These are phyloP conservation scores for Drosophila persimilis DNA, from an alignment of 1,140 invertebrate genomes.

Conservation along the genomic window DNA sequence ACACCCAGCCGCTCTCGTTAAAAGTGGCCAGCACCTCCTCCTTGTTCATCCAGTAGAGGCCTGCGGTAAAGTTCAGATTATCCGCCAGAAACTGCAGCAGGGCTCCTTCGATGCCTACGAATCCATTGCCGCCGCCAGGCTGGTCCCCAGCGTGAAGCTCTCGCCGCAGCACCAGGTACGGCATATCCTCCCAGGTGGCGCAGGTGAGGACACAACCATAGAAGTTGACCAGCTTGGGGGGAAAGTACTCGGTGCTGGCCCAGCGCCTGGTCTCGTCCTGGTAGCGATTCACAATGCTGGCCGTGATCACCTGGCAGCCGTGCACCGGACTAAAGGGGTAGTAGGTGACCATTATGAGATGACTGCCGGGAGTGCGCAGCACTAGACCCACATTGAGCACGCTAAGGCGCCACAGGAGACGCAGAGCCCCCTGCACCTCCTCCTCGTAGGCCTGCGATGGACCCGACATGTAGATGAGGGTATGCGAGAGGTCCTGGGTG, in stretches of 20 bases:
- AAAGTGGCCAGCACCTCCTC: slow-evolving; percentile 63
- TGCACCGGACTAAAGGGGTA: slow-evolving; percentile 42
- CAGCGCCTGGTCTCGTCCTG: background rate
- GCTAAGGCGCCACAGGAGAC: slow-evolving; percentile 58
- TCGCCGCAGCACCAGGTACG: slow-evolving; percentile 52
- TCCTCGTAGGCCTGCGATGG: slow-evolving; percentile 1
- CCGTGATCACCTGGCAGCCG: slow-evolving; percentile 40
- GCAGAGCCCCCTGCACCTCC: slow-evolving; percentile 34
- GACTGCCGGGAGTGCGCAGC: background rate
- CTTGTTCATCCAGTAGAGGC: slow-evolving; percentile 62
- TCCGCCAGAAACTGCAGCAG: slow-evolving; percentile 66
- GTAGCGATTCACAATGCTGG: slow-evolving; percentile 54
- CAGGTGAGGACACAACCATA: slow-evolving; percentile 66
- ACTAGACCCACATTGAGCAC: slow-evolving; percentile 57
- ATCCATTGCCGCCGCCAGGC: slow-evolving; percentile 19
- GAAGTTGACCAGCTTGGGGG: slow-evolving; percentile 61
- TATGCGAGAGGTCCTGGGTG: slow-evolving; percentile 59
- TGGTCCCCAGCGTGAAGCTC: background rate
- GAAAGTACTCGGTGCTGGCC: slow-evolving; percentile 37
- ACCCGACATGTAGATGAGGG: slow-evolving; percentile 61
- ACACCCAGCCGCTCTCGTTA: slow-evolving; percentile 60
- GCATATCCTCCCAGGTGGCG: slow-evolving; percentile 78
- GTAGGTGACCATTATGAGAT: slow-evolving; percentile 51
- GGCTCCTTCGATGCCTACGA: slow-evolving; percentile 67
- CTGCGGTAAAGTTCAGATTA: slow-evolving; percentile 66